Percentiles rank a stretch among this genome's conserved stretches.
Evolutionary conservation across 2,888 invertebrate genomes (phyloP).

Genomic region (Acheta domesticus): DNA sequence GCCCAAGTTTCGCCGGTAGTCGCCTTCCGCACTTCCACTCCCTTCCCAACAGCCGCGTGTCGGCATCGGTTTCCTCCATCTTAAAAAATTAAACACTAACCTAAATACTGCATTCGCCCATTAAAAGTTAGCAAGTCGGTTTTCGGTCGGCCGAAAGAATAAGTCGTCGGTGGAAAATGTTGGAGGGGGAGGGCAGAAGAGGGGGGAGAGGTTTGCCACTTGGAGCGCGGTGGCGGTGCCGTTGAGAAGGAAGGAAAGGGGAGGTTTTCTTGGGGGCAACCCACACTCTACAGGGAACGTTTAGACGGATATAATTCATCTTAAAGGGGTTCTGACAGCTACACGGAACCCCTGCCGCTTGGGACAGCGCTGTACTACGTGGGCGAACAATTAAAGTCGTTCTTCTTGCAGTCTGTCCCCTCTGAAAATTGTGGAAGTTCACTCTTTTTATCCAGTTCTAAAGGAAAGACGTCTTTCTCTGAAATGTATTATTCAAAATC

Average conservation of each 20-base stretch:
- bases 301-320: background rate
- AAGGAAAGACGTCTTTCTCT: too few relatives aligned
- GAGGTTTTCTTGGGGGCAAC: too few relatives aligned
- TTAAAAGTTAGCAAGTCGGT: background rate
- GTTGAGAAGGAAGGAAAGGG: too few relatives aligned
- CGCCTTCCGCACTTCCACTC: background rate
- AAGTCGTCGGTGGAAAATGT: background rate
- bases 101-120: background rate
- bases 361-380: background rate
- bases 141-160: background rate
- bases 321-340: background rate
- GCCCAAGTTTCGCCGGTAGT: background rate
- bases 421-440: too few relatives aligned
- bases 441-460: too few relatives aligned
- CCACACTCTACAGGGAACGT: background rate
- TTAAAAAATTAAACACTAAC: constrained; percentile 10
- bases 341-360: background rate
- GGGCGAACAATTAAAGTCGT: constrained; percentile 4
- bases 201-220: background rate
- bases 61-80: background rate
- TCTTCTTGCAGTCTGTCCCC: background rate
- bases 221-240: too few relatives aligned
- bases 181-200: background rate
- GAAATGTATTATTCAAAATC: too few relatives aligned
- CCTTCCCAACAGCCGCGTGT: background rate